Evolutionary conservation across 2,113 vertebrate genomes (phyloP), one percentile per base, ranked within the genome.

Genomic region (Urocolius indicus): DNA sequence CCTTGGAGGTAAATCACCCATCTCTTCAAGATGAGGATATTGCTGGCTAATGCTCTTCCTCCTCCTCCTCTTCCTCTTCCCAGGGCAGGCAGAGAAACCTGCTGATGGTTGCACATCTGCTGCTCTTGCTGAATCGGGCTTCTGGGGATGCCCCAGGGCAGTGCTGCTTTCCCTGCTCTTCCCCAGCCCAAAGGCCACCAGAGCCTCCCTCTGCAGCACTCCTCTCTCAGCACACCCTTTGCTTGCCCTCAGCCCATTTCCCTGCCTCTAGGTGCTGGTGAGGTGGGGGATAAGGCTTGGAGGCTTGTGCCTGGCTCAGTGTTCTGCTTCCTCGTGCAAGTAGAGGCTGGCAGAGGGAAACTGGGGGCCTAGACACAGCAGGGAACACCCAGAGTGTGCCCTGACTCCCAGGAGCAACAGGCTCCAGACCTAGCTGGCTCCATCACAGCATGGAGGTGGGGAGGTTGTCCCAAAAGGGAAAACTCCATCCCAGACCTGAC

Each of bases 121-220:
- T 43, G 89, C 91, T 43, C 41, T 58, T 80, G 84, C 90, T 84
- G 84, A 51, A 62, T 80, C n/a, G 32, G 73, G 77, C 91, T 74
- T 76, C 6, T 38, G 5, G 90, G 81, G 92, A 11, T 72, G 58
- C 16, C 90, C 57, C 1, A 0, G 57, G 66, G 61, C 72, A 23
- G 9, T 2, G 2, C 74, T 43, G 32, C 72, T 61, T n/a, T 32
- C 62, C 59, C 67, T 16, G 59, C 36, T 32, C 67, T 43, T 36
- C 84, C 27, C 38, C 89, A 81, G 46, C 73, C 63, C 51, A 0
- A 8, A 66, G 78, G 46, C 73, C 73, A 36, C 49, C 36, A 5
- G 29, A 67, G 65, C 59, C 0, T 2, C 46, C 45, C 30, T 57
- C 84, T 61, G 62, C 86, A 72, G 38, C 7, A 0, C 41, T 84